Conservation (phyloP, 2,888 invertebrate genomes). For the Napeogenes sylphis region DNA sequence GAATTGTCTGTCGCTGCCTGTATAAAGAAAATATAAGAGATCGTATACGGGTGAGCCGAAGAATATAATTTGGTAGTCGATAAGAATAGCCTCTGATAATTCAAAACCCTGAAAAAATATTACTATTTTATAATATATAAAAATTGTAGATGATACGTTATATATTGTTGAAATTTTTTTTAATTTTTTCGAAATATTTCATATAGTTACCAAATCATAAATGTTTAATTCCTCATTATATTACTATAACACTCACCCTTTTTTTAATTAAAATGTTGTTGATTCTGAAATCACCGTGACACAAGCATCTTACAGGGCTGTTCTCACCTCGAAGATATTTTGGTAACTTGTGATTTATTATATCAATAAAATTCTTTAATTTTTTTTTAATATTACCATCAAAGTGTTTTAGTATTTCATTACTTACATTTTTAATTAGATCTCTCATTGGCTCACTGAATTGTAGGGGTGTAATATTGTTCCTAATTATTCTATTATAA, state of each 20-base stretch:
- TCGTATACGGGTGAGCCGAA: constrained; percentile 4
- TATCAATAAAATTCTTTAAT: too few relatives aligned
- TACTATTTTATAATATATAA: too few relatives aligned
- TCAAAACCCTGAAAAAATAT: not conserved
- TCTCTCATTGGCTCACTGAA: constrained; percentile 35
- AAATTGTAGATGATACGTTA: too few relatives aligned
- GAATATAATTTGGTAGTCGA: constrained; percentile 1
- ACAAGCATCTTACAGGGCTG: constrained; percentile 33
- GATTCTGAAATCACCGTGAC: constrained; percentile 44
- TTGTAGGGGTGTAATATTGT: constrained; percentile 27
- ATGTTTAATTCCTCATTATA: not conserved
- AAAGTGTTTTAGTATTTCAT: constrained; percentile 33
- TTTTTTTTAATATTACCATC: constrained; percentile 6
- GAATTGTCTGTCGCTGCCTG: not conserved
- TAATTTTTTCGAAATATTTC: too few relatives aligned
- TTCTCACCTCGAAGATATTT: constrained; percentile 32
- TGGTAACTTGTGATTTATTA: constrained; percentile 30
- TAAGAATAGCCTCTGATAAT: constrained; percentile 5
- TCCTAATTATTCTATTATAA: constrained; percentile 35
- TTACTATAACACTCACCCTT: constrained; percentile 35
- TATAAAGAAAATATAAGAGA: constrained; percentile 3
- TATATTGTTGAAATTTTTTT: too few relatives aligned
- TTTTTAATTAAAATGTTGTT: constrained; percentile 42
- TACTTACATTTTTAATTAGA: constrained; percentile 35
- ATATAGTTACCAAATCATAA: not conserved